phyloP scores from a whole-genome alignment of 2,888 invertebrate genomes.

The Noctua comes region DNA sequence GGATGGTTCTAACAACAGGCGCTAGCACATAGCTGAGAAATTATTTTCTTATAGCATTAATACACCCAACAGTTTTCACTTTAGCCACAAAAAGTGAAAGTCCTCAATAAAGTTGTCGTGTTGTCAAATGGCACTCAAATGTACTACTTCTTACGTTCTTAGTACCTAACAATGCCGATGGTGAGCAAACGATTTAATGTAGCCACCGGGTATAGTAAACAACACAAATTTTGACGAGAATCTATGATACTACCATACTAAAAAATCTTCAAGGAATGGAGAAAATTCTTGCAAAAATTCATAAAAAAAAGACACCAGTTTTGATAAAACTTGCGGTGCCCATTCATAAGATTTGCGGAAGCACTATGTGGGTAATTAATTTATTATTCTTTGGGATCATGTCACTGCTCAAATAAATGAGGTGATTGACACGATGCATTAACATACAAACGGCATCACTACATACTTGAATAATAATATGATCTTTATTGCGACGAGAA shows the following conservation, averaged over 20 bases:
- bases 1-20: constrained; percentile 17
- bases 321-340: neutral
- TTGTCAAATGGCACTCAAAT: constrained; percentile 84
- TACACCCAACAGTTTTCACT: constrained; percentile 50
- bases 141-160: constrained; percentile 80
- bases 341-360: constrained; percentile 24
- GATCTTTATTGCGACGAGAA: constrained; percentile 27
- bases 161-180: constrained; percentile 58
- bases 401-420: constrained; percentile 37
- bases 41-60: constrained; percentile 40
- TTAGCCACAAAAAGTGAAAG: constrained; percentile 57
- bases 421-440: constrained; percentile 21
- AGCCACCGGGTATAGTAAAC: constrained; percentile 45
- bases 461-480: constrained; percentile 21
- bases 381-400: constrained; percentile 46
- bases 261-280: neutral
- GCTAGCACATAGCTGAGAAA: constrained; percentile 25
- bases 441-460: constrained; percentile 33
- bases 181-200: constrained; percentile 36
- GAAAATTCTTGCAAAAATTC: neutral
- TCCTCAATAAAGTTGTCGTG: constrained; percentile 69
- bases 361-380: constrained; percentile 34
- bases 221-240: constrained; percentile 12
- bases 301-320: neutral
- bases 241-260: constrained; percentile 2